Conservation (phyloP, 2,113 vertebrate genomes). For the Muscicapa adusta region DNA sequence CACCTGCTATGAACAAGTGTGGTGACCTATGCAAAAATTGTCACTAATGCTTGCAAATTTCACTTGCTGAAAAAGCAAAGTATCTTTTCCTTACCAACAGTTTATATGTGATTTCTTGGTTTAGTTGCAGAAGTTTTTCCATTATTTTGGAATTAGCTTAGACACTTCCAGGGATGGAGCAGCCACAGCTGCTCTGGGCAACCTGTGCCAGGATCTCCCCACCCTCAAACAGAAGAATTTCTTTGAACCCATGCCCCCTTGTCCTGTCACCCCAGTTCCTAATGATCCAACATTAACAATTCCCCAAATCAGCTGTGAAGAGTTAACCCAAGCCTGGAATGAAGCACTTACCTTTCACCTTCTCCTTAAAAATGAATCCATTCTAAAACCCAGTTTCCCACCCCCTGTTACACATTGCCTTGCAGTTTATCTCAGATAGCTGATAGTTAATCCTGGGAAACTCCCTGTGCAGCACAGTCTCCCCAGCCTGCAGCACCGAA, state of each 20-base stretch:
- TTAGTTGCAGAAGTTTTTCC: neutral
- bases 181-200: neutral
- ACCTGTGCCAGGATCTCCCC: neutral
- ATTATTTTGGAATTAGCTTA: neutral
- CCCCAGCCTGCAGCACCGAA: neutral
- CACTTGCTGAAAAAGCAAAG: neutral
- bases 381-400: neutral
- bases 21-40: neutral
- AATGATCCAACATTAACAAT: neutral
- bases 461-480: fast-evolving
- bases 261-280: neutral
- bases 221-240: neutral
- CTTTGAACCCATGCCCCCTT: neutral
- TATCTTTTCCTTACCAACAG: neutral
- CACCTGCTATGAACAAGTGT: neutral
- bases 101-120: neutral
- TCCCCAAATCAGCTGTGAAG: neutral
- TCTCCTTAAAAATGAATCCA: neutral
- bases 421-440: neutral
- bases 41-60: neutral
- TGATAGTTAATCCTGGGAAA: fast-evolving
- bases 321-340: neutral
- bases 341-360: neutral
- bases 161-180: neutral
- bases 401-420: neutral